These are phyloP conservation scores for Acropora tenuis DNA, from an alignment of 64 coral and sea anemone genomes.

Conservation along the genomic window DNA sequence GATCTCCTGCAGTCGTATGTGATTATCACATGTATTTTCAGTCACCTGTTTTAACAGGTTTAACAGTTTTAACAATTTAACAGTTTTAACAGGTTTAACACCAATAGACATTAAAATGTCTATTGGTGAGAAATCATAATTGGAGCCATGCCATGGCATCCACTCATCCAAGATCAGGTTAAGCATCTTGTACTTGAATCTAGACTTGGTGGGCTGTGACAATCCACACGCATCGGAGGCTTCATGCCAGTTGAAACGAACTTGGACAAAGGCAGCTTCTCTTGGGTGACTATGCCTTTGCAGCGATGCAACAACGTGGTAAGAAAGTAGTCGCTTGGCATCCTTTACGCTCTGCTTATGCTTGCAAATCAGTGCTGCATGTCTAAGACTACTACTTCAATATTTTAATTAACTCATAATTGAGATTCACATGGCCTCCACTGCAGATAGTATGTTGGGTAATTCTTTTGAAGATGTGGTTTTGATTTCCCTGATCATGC, in stretches of 20 bases:
- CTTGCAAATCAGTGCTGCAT: conserved; percentile 44
- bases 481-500: conserved; percentile 71
- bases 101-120: no score
- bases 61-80: no score
- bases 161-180: conserved; percentile 45
- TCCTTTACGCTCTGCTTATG: conserved; percentile 41
- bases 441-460: conserved; percentile 10
- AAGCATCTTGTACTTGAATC: conserved; percentile 57
- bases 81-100: no score
- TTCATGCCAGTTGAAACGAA: conserved; percentile 52
- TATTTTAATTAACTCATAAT: conserved; percentile 16
- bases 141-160: conserved; percentile 51
- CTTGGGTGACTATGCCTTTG: neutral
- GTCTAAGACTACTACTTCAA: conserved; percentile 41
- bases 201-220: conserved; percentile 30
- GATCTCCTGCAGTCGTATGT: no score
- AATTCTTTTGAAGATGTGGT: conserved; percentile 49
- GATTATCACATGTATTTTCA: no score
- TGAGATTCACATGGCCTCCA: neutral
- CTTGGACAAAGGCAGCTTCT: conserved; percentile 55
- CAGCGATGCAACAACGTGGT: conserved; percentile 32
- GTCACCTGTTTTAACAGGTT: no score
- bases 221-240: conserved; percentile 47
- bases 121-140: conserved; percentile 65
- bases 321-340: conserved; percentile 39